Evolutionary conservation across 2,888 invertebrate genomes (phyloP).

Genomic region (Marasmarcha lunaedactyla): DNA sequence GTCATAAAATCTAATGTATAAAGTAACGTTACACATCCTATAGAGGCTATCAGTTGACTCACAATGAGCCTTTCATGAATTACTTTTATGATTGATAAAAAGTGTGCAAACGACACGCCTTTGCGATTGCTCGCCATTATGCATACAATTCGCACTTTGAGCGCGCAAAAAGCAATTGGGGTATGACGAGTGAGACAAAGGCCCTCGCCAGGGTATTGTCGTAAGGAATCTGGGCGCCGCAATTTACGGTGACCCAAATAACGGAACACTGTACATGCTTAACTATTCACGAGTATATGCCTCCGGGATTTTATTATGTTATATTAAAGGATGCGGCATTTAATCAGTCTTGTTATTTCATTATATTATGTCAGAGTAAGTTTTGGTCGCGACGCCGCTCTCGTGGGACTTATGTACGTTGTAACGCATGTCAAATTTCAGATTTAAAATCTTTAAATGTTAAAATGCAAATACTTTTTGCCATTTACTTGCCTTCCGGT

Average conservation of each 20-base stretch:
- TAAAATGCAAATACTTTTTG: too few relatives aligned
- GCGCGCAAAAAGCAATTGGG: slow-evolving; percentile 3
- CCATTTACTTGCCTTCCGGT: too few relatives aligned
- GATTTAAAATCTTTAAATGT: neutral
- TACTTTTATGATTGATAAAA: neutral
- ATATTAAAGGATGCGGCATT: slow-evolving; percentile 8
- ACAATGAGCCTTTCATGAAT: neutral
- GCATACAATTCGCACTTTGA: slow-evolving; percentile 4
- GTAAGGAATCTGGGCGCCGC: neutral
- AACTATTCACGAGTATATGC: neutral
- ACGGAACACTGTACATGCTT: too few relatives aligned
- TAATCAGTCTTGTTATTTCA: neutral
- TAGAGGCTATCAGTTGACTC: neutral
- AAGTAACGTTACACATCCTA: too few relatives aligned
- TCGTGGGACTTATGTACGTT: too few relatives aligned
- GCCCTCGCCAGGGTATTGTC: slow-evolving; percentile 16
- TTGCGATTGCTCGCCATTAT: neutral
- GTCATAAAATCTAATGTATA: too few relatives aligned
- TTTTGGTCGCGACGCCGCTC: too few relatives aligned
- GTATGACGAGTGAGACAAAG: slow-evolving; percentile 3
- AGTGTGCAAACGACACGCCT: slow-evolving; percentile 1
- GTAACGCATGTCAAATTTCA: too few relatives aligned
- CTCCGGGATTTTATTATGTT: slow-evolving; percentile 18
- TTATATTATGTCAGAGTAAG: too few relatives aligned
- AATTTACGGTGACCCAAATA: slow-evolving; percentile 50